Evolutionary conservation across 2,113 vertebrate species (phyloP).

Genomic region (Proteles cristata): DNA sequence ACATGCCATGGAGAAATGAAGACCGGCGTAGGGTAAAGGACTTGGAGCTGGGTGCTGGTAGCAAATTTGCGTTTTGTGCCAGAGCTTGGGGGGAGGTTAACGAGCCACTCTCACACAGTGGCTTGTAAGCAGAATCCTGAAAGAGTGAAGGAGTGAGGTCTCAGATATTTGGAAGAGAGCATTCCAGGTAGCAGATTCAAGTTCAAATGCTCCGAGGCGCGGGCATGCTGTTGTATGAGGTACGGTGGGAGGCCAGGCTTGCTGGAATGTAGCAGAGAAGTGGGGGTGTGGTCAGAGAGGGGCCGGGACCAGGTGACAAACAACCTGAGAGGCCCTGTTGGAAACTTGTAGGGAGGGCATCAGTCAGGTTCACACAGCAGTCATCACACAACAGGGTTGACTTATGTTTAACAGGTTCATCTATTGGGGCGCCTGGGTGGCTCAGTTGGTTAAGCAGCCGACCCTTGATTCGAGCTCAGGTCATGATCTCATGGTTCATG

Average conservation of each 20-base stretch:
- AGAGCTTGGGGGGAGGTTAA: too few species aligned
- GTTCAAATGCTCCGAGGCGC: neutral
- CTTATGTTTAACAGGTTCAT: neutral
- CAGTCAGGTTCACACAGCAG: neutral
- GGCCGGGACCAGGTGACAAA: neutral
- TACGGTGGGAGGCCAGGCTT: neutral
- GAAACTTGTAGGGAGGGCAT: neutral
- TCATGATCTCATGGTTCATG: too few species aligned
- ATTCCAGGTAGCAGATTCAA: neutral
- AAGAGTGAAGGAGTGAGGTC: neutral
- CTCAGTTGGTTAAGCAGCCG: too few species aligned
- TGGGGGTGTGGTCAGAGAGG: fast-evolving
- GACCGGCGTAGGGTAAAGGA: fast-evolving
- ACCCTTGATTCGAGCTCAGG: too few species aligned
- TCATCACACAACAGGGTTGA: neutral
- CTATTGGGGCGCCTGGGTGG: neutral
- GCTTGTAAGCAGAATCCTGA: neutral
- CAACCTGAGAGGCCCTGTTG: neutral
- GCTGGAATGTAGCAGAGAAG: neutral
- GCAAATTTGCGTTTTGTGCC: neutral
- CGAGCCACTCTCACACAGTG: neutral
- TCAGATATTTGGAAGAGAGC: neutral
- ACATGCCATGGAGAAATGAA: neutral
- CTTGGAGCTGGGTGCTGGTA: neutral
- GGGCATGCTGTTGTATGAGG: neutral